Evolutionary conservation across 2,888 invertebrate genomes (phyloP).

Genomic region (Amiota mariae): DNA sequence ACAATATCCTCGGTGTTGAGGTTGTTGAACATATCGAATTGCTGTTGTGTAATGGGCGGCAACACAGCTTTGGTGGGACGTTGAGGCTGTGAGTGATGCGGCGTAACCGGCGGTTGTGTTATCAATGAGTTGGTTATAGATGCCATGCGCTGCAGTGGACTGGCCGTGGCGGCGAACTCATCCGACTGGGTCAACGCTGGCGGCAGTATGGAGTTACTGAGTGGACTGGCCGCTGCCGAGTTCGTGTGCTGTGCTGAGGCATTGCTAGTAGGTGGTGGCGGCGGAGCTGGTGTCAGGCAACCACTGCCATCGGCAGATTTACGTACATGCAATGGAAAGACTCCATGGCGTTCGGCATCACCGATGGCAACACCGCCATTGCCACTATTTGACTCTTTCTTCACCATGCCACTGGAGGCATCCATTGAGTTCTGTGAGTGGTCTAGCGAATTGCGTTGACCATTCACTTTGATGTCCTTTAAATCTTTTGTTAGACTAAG

Average conservation of each 20-base stretch:
- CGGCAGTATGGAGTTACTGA: constrained; percentile 89
- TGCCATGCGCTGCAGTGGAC: constrained; percentile 97
- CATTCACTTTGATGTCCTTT: constrained; percentile 73
- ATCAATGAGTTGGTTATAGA: constrained; percentile 97
- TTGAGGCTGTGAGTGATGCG: constrained; percentile 87
- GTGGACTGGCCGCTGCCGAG: constrained; percentile 87
- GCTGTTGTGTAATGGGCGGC: constrained; percentile 98
- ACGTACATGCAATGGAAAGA: constrained; percentile 86
- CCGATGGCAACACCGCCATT: constrained; percentile 77
- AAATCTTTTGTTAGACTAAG: constrained; percentile 85
- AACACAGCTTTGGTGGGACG: constrained; percentile 95
- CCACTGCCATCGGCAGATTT: constrained; percentile 84
- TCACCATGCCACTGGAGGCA: constrained; percentile 46
- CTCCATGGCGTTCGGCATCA: constrained; percentile 71
- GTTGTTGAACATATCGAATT: constrained; percentile 98
- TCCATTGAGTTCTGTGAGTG: constrained; percentile 63
- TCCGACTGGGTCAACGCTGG: constrained; percentile 87
- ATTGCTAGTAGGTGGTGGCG: constrained; percentile 54
- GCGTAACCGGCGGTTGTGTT: constrained; percentile 89
- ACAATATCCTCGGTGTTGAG: constrained; percentile 99
- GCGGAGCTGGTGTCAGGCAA: constrained; percentile 73
- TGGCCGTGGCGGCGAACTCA: constrained; percentile 90
- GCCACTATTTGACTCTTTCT: constrained; percentile 26
- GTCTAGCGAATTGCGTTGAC: constrained; percentile 69
- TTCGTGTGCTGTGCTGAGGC: constrained; percentile 74